phyloP scores from a whole-genome alignment of 53 echinoderm and acorn worm species.

The Holothuria leucospilota region DNA sequence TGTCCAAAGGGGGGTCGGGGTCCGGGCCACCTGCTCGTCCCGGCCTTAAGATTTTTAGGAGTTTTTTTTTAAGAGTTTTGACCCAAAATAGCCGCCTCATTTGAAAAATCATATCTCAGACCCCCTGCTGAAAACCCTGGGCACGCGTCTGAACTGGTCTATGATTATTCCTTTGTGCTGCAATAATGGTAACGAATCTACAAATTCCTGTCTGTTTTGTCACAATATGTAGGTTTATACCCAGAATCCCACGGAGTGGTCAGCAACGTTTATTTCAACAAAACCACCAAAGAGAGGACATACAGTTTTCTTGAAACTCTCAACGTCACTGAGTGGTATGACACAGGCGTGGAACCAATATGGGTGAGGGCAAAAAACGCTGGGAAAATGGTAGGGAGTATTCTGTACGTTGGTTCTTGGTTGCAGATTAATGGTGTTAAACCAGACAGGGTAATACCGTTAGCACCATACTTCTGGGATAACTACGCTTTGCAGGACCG shows the following conservation, averaged over 20 bases:
- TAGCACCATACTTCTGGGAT: background rate
- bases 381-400: slow-evolving; percentile 51
- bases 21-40: too few relatives aligned
- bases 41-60: too few relatives aligned
- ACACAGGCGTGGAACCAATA: slow-evolving; percentile 62
- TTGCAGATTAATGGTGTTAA: slow-evolving; percentile 51
- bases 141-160: too few relatives aligned
- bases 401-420: slow-evolving; percentile 48
- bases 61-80: too few relatives aligned
- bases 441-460: slow-evolving; percentile 22
- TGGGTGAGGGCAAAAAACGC: slow-evolving; percentile 64
- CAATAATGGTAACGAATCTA: too few relatives aligned
- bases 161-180: too few relatives aligned
- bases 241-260: slow-evolving; percentile 53
- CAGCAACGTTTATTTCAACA: slow-evolving; percentile 57
- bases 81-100: too few relatives aligned
- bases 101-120: too few relatives aligned
- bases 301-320: slow-evolving; percentile 23
- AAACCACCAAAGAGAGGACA: slow-evolving; percentile 42
- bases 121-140: too few relatives aligned
- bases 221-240: slow-evolving; percentile 46
- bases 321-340: slow-evolving; percentile 51
- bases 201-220: background rate
- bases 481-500: slow-evolving; percentile 19
- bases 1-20: too few relatives aligned